Evolutionary conservation across 2,888 invertebrate genomes (phyloP).

Genomic region (Phlogophora meticulosa): DNA sequence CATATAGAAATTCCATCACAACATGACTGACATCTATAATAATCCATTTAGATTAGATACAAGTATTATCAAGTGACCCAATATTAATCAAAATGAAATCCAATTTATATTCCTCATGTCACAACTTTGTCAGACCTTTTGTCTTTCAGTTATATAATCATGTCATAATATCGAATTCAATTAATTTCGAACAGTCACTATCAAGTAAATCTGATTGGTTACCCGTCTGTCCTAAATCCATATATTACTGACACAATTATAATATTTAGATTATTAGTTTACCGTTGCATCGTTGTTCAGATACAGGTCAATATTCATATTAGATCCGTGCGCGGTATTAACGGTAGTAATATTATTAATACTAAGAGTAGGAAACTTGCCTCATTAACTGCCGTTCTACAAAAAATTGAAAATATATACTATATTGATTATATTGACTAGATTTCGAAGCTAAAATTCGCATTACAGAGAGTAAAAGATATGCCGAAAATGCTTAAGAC

Average conservation of each 20-base stretch:
- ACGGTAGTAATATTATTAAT: conserved; percentile 32
- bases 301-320: conserved; percentile 51
- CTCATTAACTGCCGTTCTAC: conserved; percentile 16
- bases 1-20: not conserved
- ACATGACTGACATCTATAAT: not conserved
- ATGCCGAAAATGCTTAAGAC: not conserved
- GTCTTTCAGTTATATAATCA: conserved; percentile 10
- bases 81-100: conserved; percentile 13
- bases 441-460: conserved; percentile 33
- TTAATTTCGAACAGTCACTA: conserved; percentile 31
- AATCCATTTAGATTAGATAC: not conserved
- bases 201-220: conserved; percentile 25
- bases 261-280: conserved; percentile 48
- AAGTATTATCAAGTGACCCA: not conserved
- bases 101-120: conserved; percentile 23
- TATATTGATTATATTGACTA: conserved; percentile 15
- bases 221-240: conserved; percentile 35
- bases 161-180: conserved; percentile 26
- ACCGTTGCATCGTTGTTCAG: conserved; percentile 46
- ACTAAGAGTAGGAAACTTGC: conserved; percentile 31
- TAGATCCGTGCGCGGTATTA: conserved; percentile 50
- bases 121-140: conserved; percentile 39
- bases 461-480: not conserved
- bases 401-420: conserved; percentile 55
- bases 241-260: conserved; percentile 56